Evolutionary conservation across 2,113 vertebrate genomes (phyloP).

Genomic region (Apaloderma vittatum): DNA sequence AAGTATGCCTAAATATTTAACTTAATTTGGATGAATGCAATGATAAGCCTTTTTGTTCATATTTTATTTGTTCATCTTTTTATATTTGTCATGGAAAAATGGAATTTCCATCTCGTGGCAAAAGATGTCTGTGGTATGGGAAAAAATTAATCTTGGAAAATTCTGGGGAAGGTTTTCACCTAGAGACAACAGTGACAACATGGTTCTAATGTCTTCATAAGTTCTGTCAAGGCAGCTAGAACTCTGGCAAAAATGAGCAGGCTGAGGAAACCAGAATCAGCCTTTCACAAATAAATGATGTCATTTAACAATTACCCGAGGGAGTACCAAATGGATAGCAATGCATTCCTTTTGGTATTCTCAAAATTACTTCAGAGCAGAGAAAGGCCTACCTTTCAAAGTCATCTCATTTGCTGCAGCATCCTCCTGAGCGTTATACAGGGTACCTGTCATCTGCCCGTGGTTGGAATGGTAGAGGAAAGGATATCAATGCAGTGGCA

Average conservation of each 20-base stretch:
- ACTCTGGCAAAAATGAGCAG: background rate
- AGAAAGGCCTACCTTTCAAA: background rate
- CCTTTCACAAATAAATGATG: background rate
- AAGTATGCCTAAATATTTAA: background rate
- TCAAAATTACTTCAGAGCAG: background rate
- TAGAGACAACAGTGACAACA: background rate
- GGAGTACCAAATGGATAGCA: background rate
- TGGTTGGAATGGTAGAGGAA: background rate
- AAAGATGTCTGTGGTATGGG: background rate
- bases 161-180: background rate
- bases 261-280: background rate
- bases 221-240: background rate
- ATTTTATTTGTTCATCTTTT: background rate
- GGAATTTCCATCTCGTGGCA: background rate
- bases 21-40: background rate
- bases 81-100: background rate
- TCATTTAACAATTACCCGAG: background rate
- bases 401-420: background rate
- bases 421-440: background rate
- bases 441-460: background rate
- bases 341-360: background rate
- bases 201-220: background rate
- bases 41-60: background rate
- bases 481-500: background rate
- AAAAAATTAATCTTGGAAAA: background rate